phyloP scores from a whole-genome alignment of 2,113 vertebrate species.

The Terrapene triunguis region DNA sequence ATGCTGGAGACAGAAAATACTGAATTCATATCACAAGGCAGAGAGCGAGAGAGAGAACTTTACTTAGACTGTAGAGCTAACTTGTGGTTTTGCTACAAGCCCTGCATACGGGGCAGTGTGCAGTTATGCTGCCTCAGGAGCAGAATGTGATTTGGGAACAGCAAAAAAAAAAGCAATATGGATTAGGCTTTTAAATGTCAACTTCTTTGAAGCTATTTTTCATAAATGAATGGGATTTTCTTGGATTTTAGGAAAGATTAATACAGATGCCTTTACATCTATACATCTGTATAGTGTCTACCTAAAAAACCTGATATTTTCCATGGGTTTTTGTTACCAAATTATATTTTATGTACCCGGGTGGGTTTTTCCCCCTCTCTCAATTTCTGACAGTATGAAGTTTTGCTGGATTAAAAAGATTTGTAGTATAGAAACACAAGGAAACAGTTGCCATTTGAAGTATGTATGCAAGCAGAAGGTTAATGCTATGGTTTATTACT shows the following conservation, averaged over 20 bases:
- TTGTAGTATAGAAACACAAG: slow-evolving; percentile 9
- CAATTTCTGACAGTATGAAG: not conserved
- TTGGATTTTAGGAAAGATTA: not conserved
- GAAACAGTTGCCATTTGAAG: slow-evolving; percentile 12
- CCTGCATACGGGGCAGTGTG: not conserved
- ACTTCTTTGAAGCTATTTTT: slow-evolving; percentile 34
- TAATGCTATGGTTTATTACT: not conserved
- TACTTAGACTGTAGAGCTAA: not conserved
- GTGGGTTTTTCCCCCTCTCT: not conserved
- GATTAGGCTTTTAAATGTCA: slow-evolving; percentile 35
- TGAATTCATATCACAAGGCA: not conserved
- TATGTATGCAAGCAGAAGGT: slow-evolving; percentile 37
- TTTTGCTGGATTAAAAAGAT: no score
- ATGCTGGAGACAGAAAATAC: not conserved
- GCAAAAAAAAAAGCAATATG: not conserved
- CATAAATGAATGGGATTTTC: slow-evolving; percentile 29
- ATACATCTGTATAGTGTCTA: not conserved
- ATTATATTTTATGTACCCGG: not conserved
- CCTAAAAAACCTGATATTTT: slow-evolving; percentile 37
- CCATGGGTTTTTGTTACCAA: slow-evolving; percentile 6
- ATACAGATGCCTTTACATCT: slow-evolving; percentile 34
- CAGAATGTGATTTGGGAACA: slow-evolving; percentile 30
- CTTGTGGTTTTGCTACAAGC: not conserved
- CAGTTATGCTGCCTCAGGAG: not conserved
- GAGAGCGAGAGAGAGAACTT: not conserved